Conservation (phyloP, 2,888 invertebrate genomes). For the Chloroclysta siterata region DNA sequence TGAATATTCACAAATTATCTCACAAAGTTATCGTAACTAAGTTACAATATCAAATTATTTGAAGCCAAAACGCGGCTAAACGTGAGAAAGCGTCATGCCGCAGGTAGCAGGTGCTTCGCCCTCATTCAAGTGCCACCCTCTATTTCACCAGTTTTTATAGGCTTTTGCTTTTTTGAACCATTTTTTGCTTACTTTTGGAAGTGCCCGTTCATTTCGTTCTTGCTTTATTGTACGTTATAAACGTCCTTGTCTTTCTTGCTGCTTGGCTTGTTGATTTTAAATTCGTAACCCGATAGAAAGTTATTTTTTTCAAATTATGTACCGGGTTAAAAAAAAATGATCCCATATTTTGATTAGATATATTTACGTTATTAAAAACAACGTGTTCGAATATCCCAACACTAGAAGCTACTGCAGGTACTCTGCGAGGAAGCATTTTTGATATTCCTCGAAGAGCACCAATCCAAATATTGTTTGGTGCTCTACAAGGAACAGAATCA, state of each 20-base stretch:
- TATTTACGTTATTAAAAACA: no score
- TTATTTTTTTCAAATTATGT: no score
- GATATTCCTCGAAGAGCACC: no score
- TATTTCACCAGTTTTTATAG: slow-evolving; percentile 45
- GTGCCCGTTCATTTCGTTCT: slow-evolving; percentile 16
- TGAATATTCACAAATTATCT: not conserved
- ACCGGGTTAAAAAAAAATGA: no score
- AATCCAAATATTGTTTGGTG: no score
- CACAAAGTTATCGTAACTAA: not conserved
- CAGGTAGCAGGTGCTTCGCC: slow-evolving; percentile 68
- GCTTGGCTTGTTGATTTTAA: no score
- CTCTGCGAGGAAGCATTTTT: no score
- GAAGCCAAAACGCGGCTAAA: slow-evolving; percentile 8
- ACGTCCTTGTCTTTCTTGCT: not conserved
- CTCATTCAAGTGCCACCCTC: slow-evolving; percentile 47
- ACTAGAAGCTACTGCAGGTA: no score
- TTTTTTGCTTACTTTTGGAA: slow-evolving; percentile 31
- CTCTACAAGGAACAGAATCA: no score
- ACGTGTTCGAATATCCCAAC: no score
- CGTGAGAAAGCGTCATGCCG: slow-evolving; percentile 25
- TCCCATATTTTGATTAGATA: no score
- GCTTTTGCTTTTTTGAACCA: slow-evolving; percentile 40
- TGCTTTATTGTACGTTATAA: slow-evolving; percentile 12
- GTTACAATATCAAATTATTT: not conserved
- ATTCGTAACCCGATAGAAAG: no score